Evolutionary conservation across 1,140 invertebrate species (phyloP).

Genomic region (Aphaenogaster rudis): DNA sequence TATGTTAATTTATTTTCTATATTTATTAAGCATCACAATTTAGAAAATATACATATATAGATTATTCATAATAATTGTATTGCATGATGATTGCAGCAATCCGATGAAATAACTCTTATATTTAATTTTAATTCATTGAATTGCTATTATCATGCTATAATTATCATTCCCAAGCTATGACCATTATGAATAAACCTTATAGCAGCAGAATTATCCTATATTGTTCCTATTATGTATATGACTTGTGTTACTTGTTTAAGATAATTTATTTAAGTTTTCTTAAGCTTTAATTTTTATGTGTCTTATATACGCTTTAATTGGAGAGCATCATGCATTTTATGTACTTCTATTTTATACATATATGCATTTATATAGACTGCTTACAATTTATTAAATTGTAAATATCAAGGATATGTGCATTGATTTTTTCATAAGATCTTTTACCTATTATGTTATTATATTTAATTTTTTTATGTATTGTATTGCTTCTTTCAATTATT

Average conservation of each 20-base stretch:
- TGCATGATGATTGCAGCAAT: not conserved
- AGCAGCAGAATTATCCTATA: not conserved
- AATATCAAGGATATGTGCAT: slow-evolving; percentile 37
- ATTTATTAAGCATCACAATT: not conserved
- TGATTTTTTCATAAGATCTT: slow-evolving; percentile 35
- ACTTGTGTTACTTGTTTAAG: slow-evolving; percentile 33
- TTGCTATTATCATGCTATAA: not conserved
- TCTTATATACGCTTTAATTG: not conserved
- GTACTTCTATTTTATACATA: slow-evolving; percentile 14
- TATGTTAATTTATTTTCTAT: slow-evolving; percentile 60
- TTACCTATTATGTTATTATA: slow-evolving; percentile 7
- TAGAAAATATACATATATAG: not conserved
- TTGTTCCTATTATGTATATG: slow-evolving; percentile 3
- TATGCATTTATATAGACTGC: slow-evolving; percentile 15
- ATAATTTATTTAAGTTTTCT: slow-evolving; percentile 22
- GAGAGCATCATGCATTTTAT: slow-evolving; percentile 15
- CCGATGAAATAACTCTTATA: not conserved
- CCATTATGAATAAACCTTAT: not conserved
- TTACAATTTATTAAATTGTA: slow-evolving; percentile 4
- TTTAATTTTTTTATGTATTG: not conserved
- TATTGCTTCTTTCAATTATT: not conserved
- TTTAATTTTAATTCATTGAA: not conserved
- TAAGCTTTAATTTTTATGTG: not conserved
- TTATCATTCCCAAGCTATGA: not conserved
- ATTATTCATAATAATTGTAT: not conserved